Percentiles rank a stretch among this genome's conserved stretches.
Conservation (phyloP, 2,888 invertebrate genomes). For the Coenonympha arcania region DNA sequence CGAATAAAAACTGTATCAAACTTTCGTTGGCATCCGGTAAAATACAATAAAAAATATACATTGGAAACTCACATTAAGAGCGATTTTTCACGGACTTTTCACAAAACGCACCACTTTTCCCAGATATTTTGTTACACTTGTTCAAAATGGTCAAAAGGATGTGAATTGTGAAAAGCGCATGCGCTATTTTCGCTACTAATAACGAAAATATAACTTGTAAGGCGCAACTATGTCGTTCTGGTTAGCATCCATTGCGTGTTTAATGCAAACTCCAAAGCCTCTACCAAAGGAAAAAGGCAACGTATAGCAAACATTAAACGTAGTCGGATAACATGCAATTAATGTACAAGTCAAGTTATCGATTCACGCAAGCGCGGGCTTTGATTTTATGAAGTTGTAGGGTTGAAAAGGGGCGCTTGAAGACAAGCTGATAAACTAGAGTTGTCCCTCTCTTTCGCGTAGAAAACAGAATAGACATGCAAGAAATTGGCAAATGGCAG, state of each 20-base stretch:
- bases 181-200: constrained; percentile 45
- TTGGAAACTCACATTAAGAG: constrained; percentile 49
- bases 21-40: too few relatives aligned
- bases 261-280: accelerated
- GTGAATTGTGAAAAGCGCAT: constrained; percentile 64
- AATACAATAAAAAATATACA: constrained; percentile 6
- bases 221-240: not conserved
- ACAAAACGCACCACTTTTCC: constrained; percentile 58
- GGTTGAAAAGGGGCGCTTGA: constrained; percentile 33
- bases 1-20: too few relatives aligned
- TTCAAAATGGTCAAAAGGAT: constrained; percentile 55
- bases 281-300: constrained; percentile 28
- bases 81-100: constrained; percentile 39
- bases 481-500: too few relatives aligned
- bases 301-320: constrained; percentile 27
- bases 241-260: constrained; percentile 34
- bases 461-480: too few relatives aligned
- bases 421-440: constrained; percentile 23
- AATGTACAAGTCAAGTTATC: constrained; percentile 46
- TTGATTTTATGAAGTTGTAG: constrained; percentile 39
- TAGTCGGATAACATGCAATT: constrained; percentile 11
- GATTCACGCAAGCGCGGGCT: constrained; percentile 66
- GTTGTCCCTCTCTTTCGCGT: constrained; percentile 32
- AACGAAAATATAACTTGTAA: constrained; percentile 35
- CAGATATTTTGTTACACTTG: constrained; percentile 56